Evolutionary conservation across 2,888 invertebrate species (phyloP), one percentile per base, ranked within the genome.

Genomic region (Agriopis leucophaearia): DNA sequence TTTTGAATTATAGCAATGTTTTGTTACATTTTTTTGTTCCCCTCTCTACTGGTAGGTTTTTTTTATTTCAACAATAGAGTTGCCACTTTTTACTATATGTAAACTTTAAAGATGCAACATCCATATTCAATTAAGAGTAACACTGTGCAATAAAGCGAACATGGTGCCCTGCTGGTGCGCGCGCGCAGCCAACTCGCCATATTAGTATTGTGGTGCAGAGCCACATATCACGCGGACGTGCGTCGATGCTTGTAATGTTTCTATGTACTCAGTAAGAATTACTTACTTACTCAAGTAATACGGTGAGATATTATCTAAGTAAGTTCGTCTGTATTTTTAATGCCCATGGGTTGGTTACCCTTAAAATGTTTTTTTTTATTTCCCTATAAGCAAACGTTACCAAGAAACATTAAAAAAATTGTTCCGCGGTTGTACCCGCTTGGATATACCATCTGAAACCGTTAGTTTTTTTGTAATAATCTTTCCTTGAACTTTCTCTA

Each of bases 61-160:
- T 9, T 52, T n/a, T n/a, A 9, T 0, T 13, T 8, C 35, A 27
- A 55, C 13, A 16, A 18, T 42, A 55, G 13, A 12, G 0, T 55
- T 55, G 13, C 55, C 18, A 55, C 27, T 55, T 55, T 55, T 42
- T 42, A 54, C 40, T 54, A 27, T 27, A 42, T 42, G 42, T 55
- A 42, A 51, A 55, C 44, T 42, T 27, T 58, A 18, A 27, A 50
- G 50, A 59, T 40, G 59, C 44, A 54, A 59, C 67, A 60, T 69
- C 64, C 63, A 64, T 56, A 69, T 88, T 83, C 84, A 80, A 87
- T 87, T 86, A 88, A 86, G 81, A 83, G 81, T 82, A 84, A 87
- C 86, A 87, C 81, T 80, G 77, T 60, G 80, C 76, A 75, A 84
- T 82, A 86, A 79, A 70, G 75, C 74, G 74, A 78, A 83, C 85